Conservation (phyloP, 2,888 invertebrate species). For the Noctua janthina region DNA sequence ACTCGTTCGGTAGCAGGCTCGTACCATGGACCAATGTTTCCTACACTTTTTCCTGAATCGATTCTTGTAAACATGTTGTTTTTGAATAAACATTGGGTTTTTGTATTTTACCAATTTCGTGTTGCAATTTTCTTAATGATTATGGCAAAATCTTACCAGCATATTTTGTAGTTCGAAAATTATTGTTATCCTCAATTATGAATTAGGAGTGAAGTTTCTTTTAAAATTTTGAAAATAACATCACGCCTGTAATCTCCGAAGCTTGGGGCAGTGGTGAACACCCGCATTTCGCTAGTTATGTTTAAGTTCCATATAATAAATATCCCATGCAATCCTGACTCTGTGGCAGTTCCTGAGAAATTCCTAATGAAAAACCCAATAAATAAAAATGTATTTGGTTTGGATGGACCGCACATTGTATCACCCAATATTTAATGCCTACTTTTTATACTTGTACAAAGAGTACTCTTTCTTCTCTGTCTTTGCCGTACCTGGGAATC, state of each 20-base stretch:
- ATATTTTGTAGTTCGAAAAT: neutral
- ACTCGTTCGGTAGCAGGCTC: neutral
- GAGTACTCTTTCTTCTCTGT: neutral
- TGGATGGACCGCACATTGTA: neutral
- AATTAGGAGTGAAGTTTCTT: no score
- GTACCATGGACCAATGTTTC: constrained; percentile 36
- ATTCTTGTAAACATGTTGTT: constrained; percentile 32
- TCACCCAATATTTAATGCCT: no score
- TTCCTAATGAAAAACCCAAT: neutral
- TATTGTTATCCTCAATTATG: neutral
- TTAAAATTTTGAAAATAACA: no score
- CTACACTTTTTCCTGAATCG: constrained; percentile 42
- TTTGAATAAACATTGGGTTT: constrained; percentile 19
- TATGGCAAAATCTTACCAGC: neutral
- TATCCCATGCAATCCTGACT: no score
- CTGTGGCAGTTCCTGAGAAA: no score
- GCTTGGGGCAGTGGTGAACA: no score
- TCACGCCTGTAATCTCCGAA: no score
- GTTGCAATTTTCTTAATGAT: neutral
- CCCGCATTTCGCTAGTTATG: no score
- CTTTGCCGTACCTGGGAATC: neutral
- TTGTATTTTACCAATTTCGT: neutral
- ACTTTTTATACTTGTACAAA: neutral
- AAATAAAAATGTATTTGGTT: neutral
- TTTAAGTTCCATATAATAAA: no score